These are phyloP conservation scores for Channallabes apus DNA, from an alignment of 2,797 vertebrate genomes.

Conservation along the genomic window DNA sequence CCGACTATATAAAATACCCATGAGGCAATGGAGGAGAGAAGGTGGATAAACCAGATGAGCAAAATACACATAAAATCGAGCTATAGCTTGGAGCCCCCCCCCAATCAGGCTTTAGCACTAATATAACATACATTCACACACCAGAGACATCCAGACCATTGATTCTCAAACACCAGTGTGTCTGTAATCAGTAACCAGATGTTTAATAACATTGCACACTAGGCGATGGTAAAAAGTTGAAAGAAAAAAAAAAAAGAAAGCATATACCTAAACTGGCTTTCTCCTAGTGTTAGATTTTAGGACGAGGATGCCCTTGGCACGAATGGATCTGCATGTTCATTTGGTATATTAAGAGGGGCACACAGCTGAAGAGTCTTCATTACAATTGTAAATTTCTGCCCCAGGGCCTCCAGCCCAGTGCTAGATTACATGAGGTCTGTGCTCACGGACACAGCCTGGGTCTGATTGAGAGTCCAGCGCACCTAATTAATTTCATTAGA, in stretches of 20 bases:
- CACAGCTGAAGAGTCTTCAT: conserved; percentile 99
- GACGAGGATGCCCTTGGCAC: conserved; percentile 88
- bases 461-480: conserved; percentile 99
- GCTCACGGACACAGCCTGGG: conserved; percentile 97
- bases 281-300: conserved; percentile 80
- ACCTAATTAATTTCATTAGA: conserved; percentile 99
- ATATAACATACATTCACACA: conserved; percentile 19
- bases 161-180: conserved; percentile 68
- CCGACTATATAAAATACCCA: conserved; percentile 59
- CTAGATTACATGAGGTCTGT: conserved; percentile 98
- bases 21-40: conserved; percentile 50
- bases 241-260: conserved; percentile 23
- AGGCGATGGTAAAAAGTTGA: conserved; percentile 61
- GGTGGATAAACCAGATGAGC: conserved; percentile 40
- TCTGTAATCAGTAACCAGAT: conserved; percentile 72
- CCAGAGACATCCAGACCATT: conserved; percentile 65
- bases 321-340: conserved; percentile 95
- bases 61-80: conserved; percentile 53
- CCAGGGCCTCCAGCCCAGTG: conserved; percentile 87
- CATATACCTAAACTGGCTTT: conserved; percentile 83
- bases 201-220: conserved; percentile 78
- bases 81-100: conserved; percentile 4
- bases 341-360: conserved; percentile 95
- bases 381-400: conserved; percentile 99
- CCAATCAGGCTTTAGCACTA: neutral